Percentiles rank a stretch among this genome's conserved stretches.
Evolutionary conservation across 2,888 invertebrate species (phyloP).

Genomic region (Hirudinaria manillensis): DNA sequence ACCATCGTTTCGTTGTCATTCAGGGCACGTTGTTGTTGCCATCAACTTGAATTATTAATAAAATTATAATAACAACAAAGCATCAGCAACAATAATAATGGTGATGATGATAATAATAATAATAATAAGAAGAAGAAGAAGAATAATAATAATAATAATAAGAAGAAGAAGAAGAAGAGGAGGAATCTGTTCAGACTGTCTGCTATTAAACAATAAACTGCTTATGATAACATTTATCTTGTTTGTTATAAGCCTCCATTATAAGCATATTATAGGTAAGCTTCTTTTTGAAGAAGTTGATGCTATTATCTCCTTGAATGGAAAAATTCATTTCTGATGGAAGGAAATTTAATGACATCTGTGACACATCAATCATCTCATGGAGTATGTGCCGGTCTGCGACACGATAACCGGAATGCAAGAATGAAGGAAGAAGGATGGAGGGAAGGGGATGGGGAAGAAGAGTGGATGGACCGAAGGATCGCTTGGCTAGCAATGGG

Average conservation of each 20-base stretch:
- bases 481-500: too few species aligned
- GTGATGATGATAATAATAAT: too few species aligned
- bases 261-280: neutral
- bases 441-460: neutral
- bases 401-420: neutral
- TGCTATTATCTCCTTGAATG: conserved; percentile 1
- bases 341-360: conserved; percentile 11
- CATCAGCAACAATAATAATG: neutral
- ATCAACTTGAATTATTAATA: conserved; percentile 10
- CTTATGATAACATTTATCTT: neutral
- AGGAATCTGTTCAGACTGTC: too few species aligned
- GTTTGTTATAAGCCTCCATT: neutral
- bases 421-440: neutral
- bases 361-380: neutral
- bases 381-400: conserved; percentile 9
- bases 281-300: neutral
- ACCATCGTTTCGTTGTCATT: neutral
- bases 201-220: too few species aligned
- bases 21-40: neutral
- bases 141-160: too few species aligned
- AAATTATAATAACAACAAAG: neutral
- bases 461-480: neutral
- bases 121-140: too few species aligned
- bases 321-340: neutral
- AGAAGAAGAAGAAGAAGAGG: too few species aligned